Evolutionary conservation across 2,888 invertebrate species (phyloP), one percentile per base, ranked within the genome.

Genomic region (Metallyticus violacea): DNA sequence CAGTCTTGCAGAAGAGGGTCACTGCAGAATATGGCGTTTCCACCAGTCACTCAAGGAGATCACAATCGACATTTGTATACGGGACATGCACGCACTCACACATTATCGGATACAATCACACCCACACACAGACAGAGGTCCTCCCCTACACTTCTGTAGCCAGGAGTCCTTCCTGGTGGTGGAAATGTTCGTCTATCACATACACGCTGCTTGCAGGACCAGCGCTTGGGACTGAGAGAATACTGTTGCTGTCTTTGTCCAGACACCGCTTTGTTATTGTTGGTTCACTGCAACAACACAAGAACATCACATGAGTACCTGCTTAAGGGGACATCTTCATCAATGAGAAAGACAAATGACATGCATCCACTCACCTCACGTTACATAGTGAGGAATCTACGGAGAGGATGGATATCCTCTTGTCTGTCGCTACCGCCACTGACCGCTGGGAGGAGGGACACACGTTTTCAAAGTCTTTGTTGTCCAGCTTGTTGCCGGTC

Each of bases 111-210:
- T 85, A 80, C 81, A 77, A 79, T 85, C 77, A 78, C 79, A 86
- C 87, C 87, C 89, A 87, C 88, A 76, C 40, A 77, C n/a, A 83
- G 27, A 83, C 28, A 76, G 40, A 2, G 6, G 22, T 7, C 26
- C 62, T 7, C 29, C 86, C 93, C 94, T 95, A 96, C 93, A 96
- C 96, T 93, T 96, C 95, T 91, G 96, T 96, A 90, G 96, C 96
- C 91, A 95, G 95, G 91, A 90, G 87, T 40, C 89, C 89, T 87
- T 89, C 95, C 92, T 95, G 95, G 91, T 92, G 92, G 91, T 93
- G 92, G 93, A 95, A 95, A 91, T 96, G 95, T 92, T 95, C 95
- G 93, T 95, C 96, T 92, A 96, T 93, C 91, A 96, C 95, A 93
- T 95, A 96, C 91, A 96, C 95, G 89, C 93, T 93, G 90, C 92